Evolutionary conservation across 2,797 vertebrate species (phyloP).

Genomic region (Tokudaia muenninki): DNA sequence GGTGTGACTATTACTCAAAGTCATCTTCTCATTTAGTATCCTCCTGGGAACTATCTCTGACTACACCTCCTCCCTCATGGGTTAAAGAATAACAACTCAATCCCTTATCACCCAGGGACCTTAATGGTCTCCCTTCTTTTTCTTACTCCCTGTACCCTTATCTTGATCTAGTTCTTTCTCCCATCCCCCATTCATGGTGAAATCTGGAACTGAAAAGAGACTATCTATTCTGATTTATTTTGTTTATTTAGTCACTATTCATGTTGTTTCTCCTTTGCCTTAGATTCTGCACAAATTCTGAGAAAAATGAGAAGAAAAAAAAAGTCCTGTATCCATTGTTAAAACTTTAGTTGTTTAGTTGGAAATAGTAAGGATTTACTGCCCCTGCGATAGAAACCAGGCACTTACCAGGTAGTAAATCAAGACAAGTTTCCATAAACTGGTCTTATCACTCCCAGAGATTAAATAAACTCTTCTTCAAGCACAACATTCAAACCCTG

Average conservation of each 20-base stretch:
- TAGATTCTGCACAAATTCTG: not conserved
- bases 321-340: not conserved
- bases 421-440: not conserved
- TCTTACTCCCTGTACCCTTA: not conserved
- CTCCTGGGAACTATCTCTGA: not conserved
- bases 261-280: not conserved
- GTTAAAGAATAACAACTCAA: not conserved
- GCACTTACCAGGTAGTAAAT: not conserved
- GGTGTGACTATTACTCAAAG: not conserved
- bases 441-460: not conserved
- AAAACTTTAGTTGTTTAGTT: not conserved
- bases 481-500: not conserved
- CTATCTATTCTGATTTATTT: not conserved
- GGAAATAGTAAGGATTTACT: conserved; percentile 15
- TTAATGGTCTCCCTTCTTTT: not conserved
- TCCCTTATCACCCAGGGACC: not conserved
- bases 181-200: not conserved
- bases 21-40: not conserved
- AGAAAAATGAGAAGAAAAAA: conserved; percentile 16
- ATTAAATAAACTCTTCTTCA: conserved; percentile 1
- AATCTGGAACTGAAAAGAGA: not conserved
- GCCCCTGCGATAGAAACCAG: not conserved
- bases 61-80: not conserved
- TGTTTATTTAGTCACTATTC: not conserved
- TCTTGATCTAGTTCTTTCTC: not conserved